phyloP scores from a whole-genome alignment of 37 sponge, comb jelly and placozoan species.

The Amphimedon queenslandica region DNA sequence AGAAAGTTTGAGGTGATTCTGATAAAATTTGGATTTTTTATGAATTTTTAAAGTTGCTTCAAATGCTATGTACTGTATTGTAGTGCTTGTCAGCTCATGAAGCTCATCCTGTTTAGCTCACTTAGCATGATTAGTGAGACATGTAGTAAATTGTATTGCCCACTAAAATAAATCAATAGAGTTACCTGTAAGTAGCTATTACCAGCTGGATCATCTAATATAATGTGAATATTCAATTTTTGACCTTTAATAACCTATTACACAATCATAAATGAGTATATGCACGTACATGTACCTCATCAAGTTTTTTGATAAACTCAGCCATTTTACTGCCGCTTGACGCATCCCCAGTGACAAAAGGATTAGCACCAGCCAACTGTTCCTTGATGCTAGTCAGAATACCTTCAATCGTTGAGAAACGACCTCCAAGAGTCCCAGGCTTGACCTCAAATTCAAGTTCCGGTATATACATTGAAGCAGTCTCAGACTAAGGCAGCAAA shows the following conservation, averaged over 20 bases:
- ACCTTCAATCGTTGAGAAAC: constrained; percentile 95
- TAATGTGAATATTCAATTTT: constrained; percentile 49
- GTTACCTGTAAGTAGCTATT: constrained; percentile 94
- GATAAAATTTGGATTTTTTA: too few species aligned
- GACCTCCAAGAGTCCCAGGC: constrained; percentile 76
- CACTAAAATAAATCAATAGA: too few species aligned
- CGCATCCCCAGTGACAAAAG: constrained; percentile 82
- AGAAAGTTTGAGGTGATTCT: too few species aligned
- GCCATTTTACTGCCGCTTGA: constrained; percentile 9
- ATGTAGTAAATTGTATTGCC: too few species aligned
- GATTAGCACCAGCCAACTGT: constrained; percentile 47
- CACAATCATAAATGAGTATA: not conserved
- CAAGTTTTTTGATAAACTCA: constrained; percentile 25
- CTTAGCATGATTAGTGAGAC: too few species aligned
- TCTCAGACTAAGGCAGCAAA: constrained; percentile 57
- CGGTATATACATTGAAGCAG: constrained; percentile 67
- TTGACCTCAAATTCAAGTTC: constrained; percentile 77
- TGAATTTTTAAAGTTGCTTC: too few species aligned
- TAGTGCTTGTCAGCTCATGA: too few species aligned
- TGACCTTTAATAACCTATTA: constrained; percentile 53
- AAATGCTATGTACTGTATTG: too few species aligned
- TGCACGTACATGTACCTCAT: constrained; percentile 19
- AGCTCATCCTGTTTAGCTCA: too few species aligned
- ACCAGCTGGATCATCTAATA: constrained; percentile 97
- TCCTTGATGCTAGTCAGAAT: constrained; percentile 64